Conservation (phyloP, 1,140 invertebrate genomes). For the Drosophila melanica region DNA sequence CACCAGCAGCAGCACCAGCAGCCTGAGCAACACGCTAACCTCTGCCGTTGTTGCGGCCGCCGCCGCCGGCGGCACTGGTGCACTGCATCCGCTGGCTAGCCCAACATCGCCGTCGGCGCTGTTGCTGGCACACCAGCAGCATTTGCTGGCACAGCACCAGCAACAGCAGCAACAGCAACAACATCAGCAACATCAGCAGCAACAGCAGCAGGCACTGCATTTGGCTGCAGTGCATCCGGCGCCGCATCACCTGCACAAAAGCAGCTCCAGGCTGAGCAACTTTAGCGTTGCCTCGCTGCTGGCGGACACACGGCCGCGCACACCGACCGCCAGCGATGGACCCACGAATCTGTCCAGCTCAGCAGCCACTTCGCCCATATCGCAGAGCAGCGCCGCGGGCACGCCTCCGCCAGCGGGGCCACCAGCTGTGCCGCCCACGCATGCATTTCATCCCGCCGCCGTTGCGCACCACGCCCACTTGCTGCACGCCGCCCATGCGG, state of each 20-base stretch:
- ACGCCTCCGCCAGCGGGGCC: slow-evolving; percentile 59
- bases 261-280: slow-evolving; percentile 86
- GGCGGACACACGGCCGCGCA: slow-evolving; percentile 86
- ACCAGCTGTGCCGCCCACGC: slow-evolving; percentile 44
- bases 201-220: slow-evolving; percentile 66
- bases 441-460: slow-evolving; percentile 74
- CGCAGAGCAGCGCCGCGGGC: slow-evolving; percentile 65
- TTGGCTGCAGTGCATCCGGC: slow-evolving; percentile 67
- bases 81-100: slow-evolving; percentile 61
- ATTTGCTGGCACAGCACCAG: slow-evolving; percentile 69
- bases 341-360: slow-evolving; percentile 82
- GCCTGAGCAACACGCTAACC: slow-evolving; percentile 43
- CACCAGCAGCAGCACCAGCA: slow-evolving; percentile 54
- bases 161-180: slow-evolving; percentile 70
- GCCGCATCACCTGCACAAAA: slow-evolving; percentile 83
- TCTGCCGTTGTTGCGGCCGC: slow-evolving; percentile 34
- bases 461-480: slow-evolving; percentile 80
- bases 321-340: slow-evolving; percentile 73
- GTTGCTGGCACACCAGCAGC: slow-evolving; percentile 85
- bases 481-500: slow-evolving; percentile 73
- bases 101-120: slow-evolving; percentile 85
- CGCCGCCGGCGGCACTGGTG: slow-evolving; percentile 24
- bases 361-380: slow-evolving; percentile 69
- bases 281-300: slow-evolving; percentile 89
- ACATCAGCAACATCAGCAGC: slow-evolving; percentile 78